Evolutionary conservation across 2,797 vertebrate species (phyloP), one percentile per base, ranked within the genome.

Genomic region (Acrossocheilus wenchowensis): DNA sequence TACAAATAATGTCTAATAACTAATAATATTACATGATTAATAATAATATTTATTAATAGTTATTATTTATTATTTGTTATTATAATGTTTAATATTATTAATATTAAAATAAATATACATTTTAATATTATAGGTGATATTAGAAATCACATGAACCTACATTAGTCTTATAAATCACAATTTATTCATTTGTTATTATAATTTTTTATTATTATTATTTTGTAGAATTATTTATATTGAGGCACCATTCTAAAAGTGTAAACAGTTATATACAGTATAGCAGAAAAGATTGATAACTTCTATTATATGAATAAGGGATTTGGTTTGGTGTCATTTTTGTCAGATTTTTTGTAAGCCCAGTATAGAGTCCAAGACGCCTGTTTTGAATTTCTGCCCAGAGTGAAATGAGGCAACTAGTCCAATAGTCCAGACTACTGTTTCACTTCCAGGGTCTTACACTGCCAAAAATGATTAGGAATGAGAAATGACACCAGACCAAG

Each of bases 351-450:
- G 36, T 41, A 62, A 62, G 15, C 41, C n/a, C 14, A 66, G 7
- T 79, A 17, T 64, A 45, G 7, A 64, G 57, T 45, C 41, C 78
- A 80, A 80, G 60, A 30, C 19, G 15, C 14, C 39, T 10, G 57
- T 64, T n/a, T 17, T 23, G 41, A 43, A 45, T 43, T 45, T 72
- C 23, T 23, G 69, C 69, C 69, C 69, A 43, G 36, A 72, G 2
- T 72, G 39, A 72, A 6, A 72, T 72, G 41, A 45, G 66, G n/a
- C 75, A 80, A 64, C 57, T 43, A 45, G 41, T 64, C 78, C 60
- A 80, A 9, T 48, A 80, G 54, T 66, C 36, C 60, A 48, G 39
- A 45, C n/a, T 15, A 43, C 21, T 45, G 39, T 64, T 41, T 64
- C 23, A 45, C 57, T 80, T 66, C 60, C n/a, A 80, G 39, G 12